phyloP scores from a whole-genome alignment of 2,797 vertebrate genomes.

The Acipenser ruthenus region DNA sequence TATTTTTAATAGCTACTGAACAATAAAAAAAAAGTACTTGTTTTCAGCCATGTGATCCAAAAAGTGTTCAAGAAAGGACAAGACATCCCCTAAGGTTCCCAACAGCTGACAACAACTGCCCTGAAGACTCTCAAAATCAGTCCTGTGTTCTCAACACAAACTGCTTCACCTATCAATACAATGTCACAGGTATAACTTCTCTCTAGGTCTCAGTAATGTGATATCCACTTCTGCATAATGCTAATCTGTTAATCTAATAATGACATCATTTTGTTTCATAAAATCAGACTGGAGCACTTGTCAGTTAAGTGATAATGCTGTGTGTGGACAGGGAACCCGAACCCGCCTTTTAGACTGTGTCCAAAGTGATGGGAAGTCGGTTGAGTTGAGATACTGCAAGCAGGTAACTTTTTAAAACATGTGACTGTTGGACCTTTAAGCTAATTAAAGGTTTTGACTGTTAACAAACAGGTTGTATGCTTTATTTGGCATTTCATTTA shows the following conservation, averaged over 20 bases:
- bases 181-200: conserved; percentile 71
- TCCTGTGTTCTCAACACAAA: conserved; percentile 82
- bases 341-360: conserved; percentile 76
- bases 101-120: conserved; percentile 56
- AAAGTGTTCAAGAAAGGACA: conserved; percentile 60
- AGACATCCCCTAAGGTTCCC: conserved; percentile 71
- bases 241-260: too few species aligned
- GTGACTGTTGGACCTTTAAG: too few species aligned
- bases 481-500: too few species aligned
- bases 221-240: too few species aligned
- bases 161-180: conserved; percentile 83
- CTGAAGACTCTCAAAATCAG: conserved; percentile 69
- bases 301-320: conserved; percentile 75
- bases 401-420: conserved; percentile 54
- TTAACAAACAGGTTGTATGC: too few species aligned
- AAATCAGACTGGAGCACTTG: conserved; percentile 85
- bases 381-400: conserved; percentile 63
- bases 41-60: conserved; percentile 69
- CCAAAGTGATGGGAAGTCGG: conserved; percentile 72
- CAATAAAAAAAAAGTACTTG: too few species aligned
- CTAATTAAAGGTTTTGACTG: too few species aligned
- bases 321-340: conserved; percentile 73
- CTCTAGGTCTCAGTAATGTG: too few species aligned
- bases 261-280: too few species aligned
- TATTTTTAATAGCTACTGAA: too few species aligned